Conservation (phyloP, 1,140 invertebrate genomes). For the Melipona quadrifasciata region DNA sequence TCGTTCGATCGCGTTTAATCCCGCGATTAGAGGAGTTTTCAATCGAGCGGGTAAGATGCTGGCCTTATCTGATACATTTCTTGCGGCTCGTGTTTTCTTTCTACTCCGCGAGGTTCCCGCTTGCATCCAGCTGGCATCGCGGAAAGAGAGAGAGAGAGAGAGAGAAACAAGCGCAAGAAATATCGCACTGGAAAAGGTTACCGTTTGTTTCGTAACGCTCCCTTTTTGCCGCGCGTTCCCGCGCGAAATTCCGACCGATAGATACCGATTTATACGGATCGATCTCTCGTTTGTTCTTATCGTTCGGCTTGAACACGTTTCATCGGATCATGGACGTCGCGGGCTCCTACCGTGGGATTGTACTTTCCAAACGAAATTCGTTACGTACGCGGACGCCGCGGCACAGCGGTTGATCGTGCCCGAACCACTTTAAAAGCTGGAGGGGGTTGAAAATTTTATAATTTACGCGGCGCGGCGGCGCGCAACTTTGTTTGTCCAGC, state of each 20-base stretch:
- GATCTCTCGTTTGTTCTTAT: conserved; percentile 22
- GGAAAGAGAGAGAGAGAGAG: background rate
- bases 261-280: conserved; percentile 17
- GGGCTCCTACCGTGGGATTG: background rate
- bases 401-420: background rate
- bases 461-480: background rate
- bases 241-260: conserved; percentile 22
- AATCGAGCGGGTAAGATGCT: conserved; percentile 5
- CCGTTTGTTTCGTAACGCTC: conserved; percentile 26
- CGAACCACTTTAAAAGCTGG: conserved; percentile 1
- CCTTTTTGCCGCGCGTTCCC: conserved; percentile 29
- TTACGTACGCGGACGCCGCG: too few species aligned
- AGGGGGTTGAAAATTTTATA: conserved; percentile 29
- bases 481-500: conserved; percentile 8
- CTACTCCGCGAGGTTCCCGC: too few species aligned
- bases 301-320: background rate
- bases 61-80: conserved; percentile 45
- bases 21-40: conserved; percentile 39
- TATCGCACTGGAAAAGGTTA: conserved; percentile 37
- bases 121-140: background rate
- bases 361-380: background rate
- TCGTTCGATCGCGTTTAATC: conserved; percentile 40
- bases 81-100: conserved; percentile 26
- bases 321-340: background rate
- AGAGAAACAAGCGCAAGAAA: conserved; percentile 12